Evolutionary conservation across 2,113 vertebrate species (phyloP), one percentile per base, ranked within the genome.

Genomic region (Coracopsis vasa): DNA sequence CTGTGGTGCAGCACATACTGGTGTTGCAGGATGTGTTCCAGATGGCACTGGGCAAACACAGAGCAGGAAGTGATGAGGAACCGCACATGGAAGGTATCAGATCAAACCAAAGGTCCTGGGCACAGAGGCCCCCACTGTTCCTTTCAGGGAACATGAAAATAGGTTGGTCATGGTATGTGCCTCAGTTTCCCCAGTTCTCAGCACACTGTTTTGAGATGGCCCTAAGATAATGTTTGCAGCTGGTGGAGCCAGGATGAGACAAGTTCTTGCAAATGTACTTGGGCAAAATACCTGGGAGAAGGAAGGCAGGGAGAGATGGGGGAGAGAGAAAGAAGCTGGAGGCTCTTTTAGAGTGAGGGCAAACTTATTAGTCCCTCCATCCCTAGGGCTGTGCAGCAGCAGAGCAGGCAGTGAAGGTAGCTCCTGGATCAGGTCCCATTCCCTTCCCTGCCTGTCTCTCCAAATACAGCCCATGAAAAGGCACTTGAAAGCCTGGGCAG

Each of bases 121-220:
- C 47, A 53, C 9, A 8, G 28, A 1, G 0, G 6, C 48, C 13
- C 35, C 9, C 31, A 19, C 15, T 47, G 13, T 53, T 16, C 16
- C 39, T 66, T 50, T n/a, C 23, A 33, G 15, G 25, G 45, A n/a
- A 28, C 0, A 1, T 2, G 16, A 13, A 37, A 70, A 28, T 7
- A 84, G 16, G 31, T 48, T 35, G 41, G 64, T 51, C 5, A 0
- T 6, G n/a, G 45, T 4, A 10, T 0, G 4, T 84, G 37, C 73
- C 84, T 91, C 86, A 58, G 64, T 80, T 86, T 84, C 69, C 80
- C 72, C 60, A 13, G 37, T 28, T 86, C 37, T 80, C 75, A 39
- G 61, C 0, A 0, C 28, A 8, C 16, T n/a, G 41, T 14, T 79
- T 60, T 0, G 2, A 54, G 61, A 5, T 41, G 62, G 58, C 27